Evolutionary conservation across 2,797 vertebrate genomes (phyloP).

Genomic region (Poecilia wingei): DNA sequence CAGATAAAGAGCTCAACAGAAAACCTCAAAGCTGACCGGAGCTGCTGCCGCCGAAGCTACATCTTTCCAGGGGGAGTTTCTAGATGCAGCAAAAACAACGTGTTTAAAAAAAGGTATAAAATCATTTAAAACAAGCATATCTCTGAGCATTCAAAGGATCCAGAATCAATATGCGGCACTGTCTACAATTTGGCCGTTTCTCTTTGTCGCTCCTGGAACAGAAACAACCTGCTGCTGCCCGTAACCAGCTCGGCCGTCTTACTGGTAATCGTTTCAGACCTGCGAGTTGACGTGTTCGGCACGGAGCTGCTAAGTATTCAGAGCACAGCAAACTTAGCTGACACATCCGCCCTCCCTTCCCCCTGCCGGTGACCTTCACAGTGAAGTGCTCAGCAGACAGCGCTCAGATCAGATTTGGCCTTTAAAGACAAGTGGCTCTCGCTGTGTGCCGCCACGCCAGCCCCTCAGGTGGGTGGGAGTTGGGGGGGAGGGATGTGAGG

Average conservation of each 20-base stretch:
- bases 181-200: not conserved
- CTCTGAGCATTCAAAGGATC: conserved; percentile 14
- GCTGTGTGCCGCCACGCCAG: conserved; percentile 47
- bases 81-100: not conserved
- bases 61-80: not conserved
- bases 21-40: not conserved
- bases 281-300: conserved; percentile 41
- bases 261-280: conserved; percentile 29
- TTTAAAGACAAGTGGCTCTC: conserved; percentile 74
- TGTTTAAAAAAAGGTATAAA: not conserved
- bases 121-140: not conserved
- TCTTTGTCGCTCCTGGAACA: conserved; percentile 16
- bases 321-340: conserved; percentile 50
- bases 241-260: conserved; percentile 6
- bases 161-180: conserved; percentile 4
- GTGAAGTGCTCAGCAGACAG: conserved; percentile 58
- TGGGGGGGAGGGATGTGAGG: not conserved
- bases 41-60: not conserved
- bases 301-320: conserved; percentile 59
- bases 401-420: conserved; percentile 72
- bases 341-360: conserved; percentile 46
- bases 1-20: not conserved
- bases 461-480: conserved; percentile 22
- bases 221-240: conserved; percentile 22
- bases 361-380: conserved; percentile 70